Evolutionary conservation across 1,140 invertebrate genomes (phyloP).

Genomic region (Ceratina calcarata): DNA sequence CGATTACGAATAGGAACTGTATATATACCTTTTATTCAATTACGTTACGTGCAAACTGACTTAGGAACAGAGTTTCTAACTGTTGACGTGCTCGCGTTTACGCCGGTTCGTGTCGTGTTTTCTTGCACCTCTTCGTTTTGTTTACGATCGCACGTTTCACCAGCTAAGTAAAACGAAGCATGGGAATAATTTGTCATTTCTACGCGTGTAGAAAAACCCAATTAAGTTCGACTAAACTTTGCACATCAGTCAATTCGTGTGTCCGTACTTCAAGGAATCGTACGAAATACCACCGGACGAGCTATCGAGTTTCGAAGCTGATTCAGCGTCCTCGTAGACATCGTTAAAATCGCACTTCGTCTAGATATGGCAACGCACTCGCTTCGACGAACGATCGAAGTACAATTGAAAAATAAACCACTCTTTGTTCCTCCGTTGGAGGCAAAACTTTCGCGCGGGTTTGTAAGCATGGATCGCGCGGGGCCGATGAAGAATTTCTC

Average conservation of each 20-base stretch:
- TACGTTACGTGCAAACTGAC: neutral
- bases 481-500: slow-evolving; percentile 12
- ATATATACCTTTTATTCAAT: slow-evolving; percentile 1
- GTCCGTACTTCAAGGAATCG: too few relatives aligned
- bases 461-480: neutral
- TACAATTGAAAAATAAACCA: neutral
- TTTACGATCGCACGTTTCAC: slow-evolving; percentile 2
- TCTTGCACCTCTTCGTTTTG: slow-evolving; percentile 4
- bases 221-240: neutral
- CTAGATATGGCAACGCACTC: too few relatives aligned
- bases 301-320: neutral
- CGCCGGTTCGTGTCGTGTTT: neutral
- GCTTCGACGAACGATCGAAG: too few relatives aligned
- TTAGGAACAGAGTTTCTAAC: neutral
- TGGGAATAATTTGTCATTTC: neutral
- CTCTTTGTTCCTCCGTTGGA: neutral
- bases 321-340: neutral
- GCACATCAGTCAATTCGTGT: neutral
- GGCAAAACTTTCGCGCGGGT: neutral
- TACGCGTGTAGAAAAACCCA: too few relatives aligned
- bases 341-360: neutral
- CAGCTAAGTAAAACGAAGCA: neutral
- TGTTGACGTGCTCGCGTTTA: neutral
- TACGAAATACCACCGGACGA: too few relatives aligned
- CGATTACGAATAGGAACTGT: slow-evolving; percentile 4